Base-by-base conservation (phyloP, 1,140 invertebrate genomes). In the Hirudo medicinalis region DNA sequence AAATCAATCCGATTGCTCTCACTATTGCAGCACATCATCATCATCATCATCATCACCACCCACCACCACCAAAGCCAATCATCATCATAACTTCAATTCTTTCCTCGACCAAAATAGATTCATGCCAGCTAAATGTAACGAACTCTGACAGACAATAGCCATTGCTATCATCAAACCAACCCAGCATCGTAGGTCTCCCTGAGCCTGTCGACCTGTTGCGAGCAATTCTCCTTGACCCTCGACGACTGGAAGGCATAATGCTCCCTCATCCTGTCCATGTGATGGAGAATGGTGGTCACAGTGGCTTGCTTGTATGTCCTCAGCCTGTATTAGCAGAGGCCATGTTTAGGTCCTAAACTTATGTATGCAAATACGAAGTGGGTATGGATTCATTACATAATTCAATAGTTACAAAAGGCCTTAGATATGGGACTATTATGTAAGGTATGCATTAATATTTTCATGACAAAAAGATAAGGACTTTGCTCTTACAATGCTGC, bases 181-280 rank as follows among this genome's bases (percentile, higher is more conserved):
- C 57, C 57, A 63, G 22, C 17, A 25, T 63, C 57, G 80, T 96
- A 96, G 78, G 90, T 94, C 76, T 89, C 91, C 77, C 91, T 87
- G 72, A 95, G 91, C 87, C 89, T 91, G 78, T 95, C 92, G 80
- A 94, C 88, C 84, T 95, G 92, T 78, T 91, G 89, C 19, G 88
- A 86, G 78, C 91, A 95, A 76, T 95, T 95, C 75, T 95, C 91
- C 77, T 91, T 89, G 73, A 95, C 93, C 75, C 89, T 86, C 78
- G 89, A 87, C 63, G 92, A 89, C 85, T 96, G 92, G 79, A 88
- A 86, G 20, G 89, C 88, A 78, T 96, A 96, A 81, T 95, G 94
- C 77, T 95, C 91, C 2, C 91, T 84, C 55, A 96, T 82, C 75
- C 79, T 72, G 11, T 92, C 91, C 72, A 94, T 82, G 78, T 94